Conservation (phyloP, 1,140 invertebrate genomes). For the Meloidogyne exigua region DNA sequence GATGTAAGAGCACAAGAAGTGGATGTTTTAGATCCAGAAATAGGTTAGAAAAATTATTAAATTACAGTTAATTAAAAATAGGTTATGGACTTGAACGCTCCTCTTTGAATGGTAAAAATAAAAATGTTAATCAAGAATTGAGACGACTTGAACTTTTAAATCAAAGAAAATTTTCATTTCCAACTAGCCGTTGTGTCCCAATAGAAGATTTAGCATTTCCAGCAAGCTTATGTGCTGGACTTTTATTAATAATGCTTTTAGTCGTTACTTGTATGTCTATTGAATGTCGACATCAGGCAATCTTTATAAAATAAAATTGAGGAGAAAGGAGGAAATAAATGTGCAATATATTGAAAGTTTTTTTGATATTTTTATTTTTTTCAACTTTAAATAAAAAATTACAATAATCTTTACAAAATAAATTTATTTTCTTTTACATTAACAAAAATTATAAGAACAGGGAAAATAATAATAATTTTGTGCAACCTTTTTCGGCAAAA, state of each 20-base stretch:
- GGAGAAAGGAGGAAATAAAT: not conserved
- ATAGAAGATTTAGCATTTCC: conserved; percentile 21
- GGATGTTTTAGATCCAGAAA: conserved; percentile 51
- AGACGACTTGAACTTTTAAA: not conserved
- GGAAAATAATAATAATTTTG: no score
- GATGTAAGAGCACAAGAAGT: conserved; percentile 49
- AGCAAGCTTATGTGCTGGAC: conserved; percentile 17
- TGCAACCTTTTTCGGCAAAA: no score
- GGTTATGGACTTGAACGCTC: conserved; percentile 8
- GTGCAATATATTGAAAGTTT: not conserved
- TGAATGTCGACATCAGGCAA: not conserved
- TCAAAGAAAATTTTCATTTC: not conserved
- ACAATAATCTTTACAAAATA: no score
- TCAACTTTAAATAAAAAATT: no score
- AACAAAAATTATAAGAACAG: no score
- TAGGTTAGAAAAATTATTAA: conserved; percentile 30
- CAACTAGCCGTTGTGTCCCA: conserved; percentile 15
- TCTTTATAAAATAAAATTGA: not conserved
- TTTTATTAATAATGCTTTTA: conserved; percentile 11
- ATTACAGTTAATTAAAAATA: not conserved
- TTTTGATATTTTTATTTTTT: conserved; percentile 2
- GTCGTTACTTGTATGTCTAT: conserved; percentile 10
- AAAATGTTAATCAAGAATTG: not conserved
- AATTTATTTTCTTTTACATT: no score
- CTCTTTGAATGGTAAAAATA: conserved; percentile 4